Conservation (phyloP, 2,113 vertebrate genomes). For the Apteryx owenii region DNA sequence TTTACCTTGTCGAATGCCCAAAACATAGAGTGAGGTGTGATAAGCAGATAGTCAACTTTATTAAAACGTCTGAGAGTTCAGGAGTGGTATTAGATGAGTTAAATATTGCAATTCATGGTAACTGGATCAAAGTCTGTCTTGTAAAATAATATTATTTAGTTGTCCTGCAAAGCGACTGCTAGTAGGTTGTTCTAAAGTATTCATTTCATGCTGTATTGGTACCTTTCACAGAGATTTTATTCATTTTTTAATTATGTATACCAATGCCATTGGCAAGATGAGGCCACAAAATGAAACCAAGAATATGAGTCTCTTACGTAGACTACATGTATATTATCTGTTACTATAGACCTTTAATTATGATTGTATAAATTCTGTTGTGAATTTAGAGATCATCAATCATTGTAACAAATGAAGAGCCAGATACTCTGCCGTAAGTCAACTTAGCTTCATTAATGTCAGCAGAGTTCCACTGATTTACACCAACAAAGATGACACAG, state of each 20-base stretch:
- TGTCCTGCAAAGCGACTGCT: neutral
- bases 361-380: neutral
- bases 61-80: neutral
- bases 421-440: neutral
- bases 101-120: neutral
- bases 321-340: neutral
- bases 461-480: slow-evolving; percentile 1
- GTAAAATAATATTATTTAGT: neutral
- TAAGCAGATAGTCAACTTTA: neutral
- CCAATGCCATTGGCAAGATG: slow-evolving; percentile 32
- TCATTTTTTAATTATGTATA: slow-evolving; percentile 51
- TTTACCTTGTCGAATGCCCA: neutral
- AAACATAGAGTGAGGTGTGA: neutral
- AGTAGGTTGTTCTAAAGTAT: neutral
- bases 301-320: neutral
- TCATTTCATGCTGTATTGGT: slow-evolving; percentile 8
- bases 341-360: slow-evolving; percentile 16
- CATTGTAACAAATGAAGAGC: neutral
- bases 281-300: slow-evolving; percentile 30
- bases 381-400: neutral
- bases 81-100: neutral
- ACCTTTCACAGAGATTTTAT: slow-evolving; percentile 36
- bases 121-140: neutral
- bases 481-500: neutral
- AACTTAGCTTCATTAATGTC: slow-evolving; percentile 7